Percentiles rank a stretch among this genome's conserved stretches.
Conservation (phyloP, 2,797 vertebrate genomes). For the Tangara arthus region DNA sequence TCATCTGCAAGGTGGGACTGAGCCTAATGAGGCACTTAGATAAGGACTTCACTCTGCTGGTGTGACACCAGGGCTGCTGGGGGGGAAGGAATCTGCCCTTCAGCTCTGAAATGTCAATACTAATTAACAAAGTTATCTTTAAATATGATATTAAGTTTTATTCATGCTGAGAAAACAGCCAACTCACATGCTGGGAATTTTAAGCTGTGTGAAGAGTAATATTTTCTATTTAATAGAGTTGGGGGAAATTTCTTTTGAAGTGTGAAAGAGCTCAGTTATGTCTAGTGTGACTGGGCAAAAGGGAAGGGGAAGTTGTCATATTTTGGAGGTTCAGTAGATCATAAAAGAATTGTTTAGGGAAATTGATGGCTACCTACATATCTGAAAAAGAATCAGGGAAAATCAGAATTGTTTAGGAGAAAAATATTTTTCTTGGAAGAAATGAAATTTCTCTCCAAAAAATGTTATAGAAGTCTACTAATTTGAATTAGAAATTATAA, state of each 20-base stretch:
- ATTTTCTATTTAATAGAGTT: neutral
- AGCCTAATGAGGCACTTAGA: neutral
- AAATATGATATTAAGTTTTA: neutral
- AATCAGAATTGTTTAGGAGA: neutral
- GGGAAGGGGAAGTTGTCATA: neutral
- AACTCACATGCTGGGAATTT: neutral
- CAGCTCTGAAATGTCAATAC: neutral
- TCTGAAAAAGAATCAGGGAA: neutral
- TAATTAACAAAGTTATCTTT: constrained; percentile 19
- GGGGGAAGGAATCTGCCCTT: neutral
- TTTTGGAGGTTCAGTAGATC: neutral
- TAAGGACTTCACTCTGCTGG: neutral
- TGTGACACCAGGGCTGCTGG: neutral
- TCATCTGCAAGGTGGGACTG: neutral
- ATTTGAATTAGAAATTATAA: neutral
- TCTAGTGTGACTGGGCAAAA: neutral
- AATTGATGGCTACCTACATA: neutral
- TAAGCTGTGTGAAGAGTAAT: neutral
- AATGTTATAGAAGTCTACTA: neutral
- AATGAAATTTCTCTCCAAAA: neutral
- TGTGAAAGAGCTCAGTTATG: neutral
- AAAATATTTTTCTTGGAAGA: neutral
- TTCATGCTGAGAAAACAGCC: neutral
- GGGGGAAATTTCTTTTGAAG: neutral
- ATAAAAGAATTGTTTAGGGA: neutral